Percentiles rank a stretch among this genome's conserved stretches.
Evolutionary conservation across 2,113 vertebrate genomes (phyloP).

Genomic region (Puma concolor): DNA sequence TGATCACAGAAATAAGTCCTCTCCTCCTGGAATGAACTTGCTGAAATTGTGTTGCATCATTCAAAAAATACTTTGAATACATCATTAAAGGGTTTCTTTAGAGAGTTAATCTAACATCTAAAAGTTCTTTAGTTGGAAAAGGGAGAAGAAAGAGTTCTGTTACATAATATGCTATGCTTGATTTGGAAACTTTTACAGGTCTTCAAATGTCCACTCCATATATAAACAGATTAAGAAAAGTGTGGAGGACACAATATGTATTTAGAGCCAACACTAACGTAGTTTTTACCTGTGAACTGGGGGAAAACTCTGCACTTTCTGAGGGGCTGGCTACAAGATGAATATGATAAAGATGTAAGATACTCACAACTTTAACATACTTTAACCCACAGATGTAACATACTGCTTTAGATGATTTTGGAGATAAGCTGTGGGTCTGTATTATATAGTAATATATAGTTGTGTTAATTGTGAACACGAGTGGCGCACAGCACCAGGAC

Average conservation of each 20-base stretch:
- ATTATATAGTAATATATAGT: background rate
- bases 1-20: constrained; percentile 64
- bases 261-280: background rate
- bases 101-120: constrained; percentile 24
- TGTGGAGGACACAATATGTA: background rate
- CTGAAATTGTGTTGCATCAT: constrained; percentile 62
- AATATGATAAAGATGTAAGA: background rate
- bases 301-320: background rate
- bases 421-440: background rate
- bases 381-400: background rate
- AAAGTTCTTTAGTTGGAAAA: constrained; percentile 58
- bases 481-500: background rate
- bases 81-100: constrained; percentile 61
- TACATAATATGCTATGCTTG: constrained; percentile 34
- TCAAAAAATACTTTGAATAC: constrained; percentile 69
- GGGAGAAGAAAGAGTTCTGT: constrained; percentile 19
- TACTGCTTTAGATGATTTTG: background rate
- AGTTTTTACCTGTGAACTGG: background rate
- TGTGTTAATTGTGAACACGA: background rate
- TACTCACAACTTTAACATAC: background rate
- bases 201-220: background rate
- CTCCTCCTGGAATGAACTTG: constrained; percentile 56
- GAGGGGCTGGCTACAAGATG: background rate
- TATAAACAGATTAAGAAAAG: background rate
- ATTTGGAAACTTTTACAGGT: constrained; percentile 30